Percentiles rank a stretch among this genome's conserved stretches.
These are phyloP conservation scores for Parochlus steinenii DNA, from an alignment of 2,888 invertebrate species.

Conservation along the genomic window DNA sequence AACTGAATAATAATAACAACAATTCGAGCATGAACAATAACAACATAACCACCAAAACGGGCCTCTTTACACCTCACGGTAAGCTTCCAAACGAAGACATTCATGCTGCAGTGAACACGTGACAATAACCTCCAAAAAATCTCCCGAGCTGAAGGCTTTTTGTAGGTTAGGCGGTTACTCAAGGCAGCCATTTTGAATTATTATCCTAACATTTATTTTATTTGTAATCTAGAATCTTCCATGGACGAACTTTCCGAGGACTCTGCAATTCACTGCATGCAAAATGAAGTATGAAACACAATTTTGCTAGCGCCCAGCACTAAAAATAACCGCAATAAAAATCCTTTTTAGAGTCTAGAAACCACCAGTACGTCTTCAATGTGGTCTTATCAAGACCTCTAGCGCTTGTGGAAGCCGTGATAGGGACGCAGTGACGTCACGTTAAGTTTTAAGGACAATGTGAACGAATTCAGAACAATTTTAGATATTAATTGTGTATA, in stretches of 20 bases:
- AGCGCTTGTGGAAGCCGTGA: too few relatives aligned
- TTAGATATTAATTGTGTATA: too few relatives aligned
- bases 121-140: background rate
- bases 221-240: slow-evolving; percentile 52
- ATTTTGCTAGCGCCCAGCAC: background rate
- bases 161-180: background rate
- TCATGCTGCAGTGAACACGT: background rate
- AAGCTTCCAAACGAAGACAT: slow-evolving; percentile 19
- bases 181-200: slow-evolving; percentile 6
- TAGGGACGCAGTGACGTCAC: too few relatives aligned
- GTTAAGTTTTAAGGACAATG: too few relatives aligned
- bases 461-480: too few relatives aligned
- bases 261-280: slow-evolving; percentile 73
- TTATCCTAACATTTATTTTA: slow-evolving; percentile 23
- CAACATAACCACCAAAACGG: slow-evolving; percentile 26
- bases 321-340: too few relatives aligned
- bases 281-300: slow-evolving; percentile 49
- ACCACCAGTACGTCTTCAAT: too few relatives aligned
- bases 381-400: too few relatives aligned
- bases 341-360: too few relatives aligned
- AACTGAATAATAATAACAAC: slow-evolving; percentile 23
- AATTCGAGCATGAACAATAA: slow-evolving; percentile 17
- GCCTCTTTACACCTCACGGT: slow-evolving; percentile 45
- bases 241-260: slow-evolving; percentile 77
- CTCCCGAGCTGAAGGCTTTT: background rate